Base-by-base conservation (phyloP, 2,113 vertebrate species). In the Pygoscelis antarcticus region DNA sequence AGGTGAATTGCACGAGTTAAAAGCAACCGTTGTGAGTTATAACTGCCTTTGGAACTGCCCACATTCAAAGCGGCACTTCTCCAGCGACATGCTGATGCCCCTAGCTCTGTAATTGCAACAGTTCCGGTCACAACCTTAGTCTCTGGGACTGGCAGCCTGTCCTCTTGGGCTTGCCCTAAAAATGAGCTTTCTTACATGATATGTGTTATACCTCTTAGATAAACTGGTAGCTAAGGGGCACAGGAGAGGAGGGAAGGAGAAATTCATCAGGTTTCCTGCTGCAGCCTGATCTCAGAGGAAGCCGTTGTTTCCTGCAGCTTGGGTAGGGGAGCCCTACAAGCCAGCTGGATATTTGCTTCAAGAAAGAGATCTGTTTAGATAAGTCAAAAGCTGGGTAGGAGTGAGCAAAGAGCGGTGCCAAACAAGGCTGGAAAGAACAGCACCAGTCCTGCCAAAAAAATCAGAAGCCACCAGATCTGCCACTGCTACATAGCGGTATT, bases 261-360 rank as follows among this genome's bases (percentile, higher is more conserved):
- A 90, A 61, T 72, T 72, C 2, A 47, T 55, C 22, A 36, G 11
- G 87, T 92, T 92, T 96, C 91, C 95, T 93, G 83, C 90, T 78
- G 90, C 81, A 91, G 87, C 46, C 11, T 16, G 95, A 61, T 65
- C 81, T 89, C 87, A 71, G 93, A 94, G 95, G 95, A 96, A 96
- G 92, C 49, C 11, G 14, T 44, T 58, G 46, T 64, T 95, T 97
- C 93, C 95, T 96, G 93, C 92, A 89, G 72, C 89, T 61, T 36
- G 76, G 61, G 55, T 17, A 85, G 42, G 52, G 40, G 68, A 93
- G 52, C 72, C 38, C 83, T 65, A 36, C 32, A 36, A 81, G 36
- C 55, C 87, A 91, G 81, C 76, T 58, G 77, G 65, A 30, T 44
- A 34, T 72, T 69, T 13, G 5, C 60, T 78, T 80, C 55, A 77